Conservation (phyloP, 2,888 invertebrate species). For the Drosophila demipolita region DNA sequence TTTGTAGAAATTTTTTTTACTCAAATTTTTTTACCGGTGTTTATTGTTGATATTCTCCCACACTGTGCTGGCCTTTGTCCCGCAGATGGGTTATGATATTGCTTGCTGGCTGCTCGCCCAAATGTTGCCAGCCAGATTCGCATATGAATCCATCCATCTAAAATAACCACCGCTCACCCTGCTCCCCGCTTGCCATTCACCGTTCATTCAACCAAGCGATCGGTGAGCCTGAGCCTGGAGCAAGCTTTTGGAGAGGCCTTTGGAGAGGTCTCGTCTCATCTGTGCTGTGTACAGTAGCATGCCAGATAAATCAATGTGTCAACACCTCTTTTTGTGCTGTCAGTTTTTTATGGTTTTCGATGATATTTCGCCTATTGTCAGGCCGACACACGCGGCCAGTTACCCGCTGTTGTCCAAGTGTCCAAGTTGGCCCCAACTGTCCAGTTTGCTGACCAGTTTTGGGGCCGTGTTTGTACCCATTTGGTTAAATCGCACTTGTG, state of each 20-base stretch:
- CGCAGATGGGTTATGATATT: slow-evolving; percentile 77
- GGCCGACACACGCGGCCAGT: slow-evolving; percentile 63
- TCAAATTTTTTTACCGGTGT: slow-evolving; percentile 19
- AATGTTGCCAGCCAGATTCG: slow-evolving; percentile 52
- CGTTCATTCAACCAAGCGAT: neutral
- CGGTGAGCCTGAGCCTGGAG: slow-evolving; percentile 12
- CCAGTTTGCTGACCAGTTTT: slow-evolving; percentile 53
- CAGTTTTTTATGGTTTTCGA: slow-evolving; percentile 84
- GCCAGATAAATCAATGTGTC: slow-evolving; percentile 85
- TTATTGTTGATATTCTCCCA: slow-evolving; percentile 41
- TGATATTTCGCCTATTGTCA: slow-evolving; percentile 84
- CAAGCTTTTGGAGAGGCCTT: slow-evolving; percentile 12
- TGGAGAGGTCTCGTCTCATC: slow-evolving; percentile 63
- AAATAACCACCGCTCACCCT: slow-evolving; percentile 45
- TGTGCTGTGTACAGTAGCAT: slow-evolving; percentile 83
- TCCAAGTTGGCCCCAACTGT: slow-evolving; percentile 9
- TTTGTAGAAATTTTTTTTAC: neutral
- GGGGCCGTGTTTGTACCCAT: slow-evolving; percentile 64
- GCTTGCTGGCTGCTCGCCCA: slow-evolving; percentile 34
- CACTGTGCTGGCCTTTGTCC: slow-evolving; percentile 36
- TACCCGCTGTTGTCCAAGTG: slow-evolving; percentile 14
- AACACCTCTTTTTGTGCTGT: slow-evolving; percentile 85
- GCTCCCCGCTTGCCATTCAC: neutral
- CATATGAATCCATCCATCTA: slow-evolving; percentile 73
- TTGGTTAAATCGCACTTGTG: slow-evolving; percentile 73